Evolutionary conservation across 2,797 vertebrate genomes (phyloP).

Genomic region (Catostomus latipinnis): DNA sequence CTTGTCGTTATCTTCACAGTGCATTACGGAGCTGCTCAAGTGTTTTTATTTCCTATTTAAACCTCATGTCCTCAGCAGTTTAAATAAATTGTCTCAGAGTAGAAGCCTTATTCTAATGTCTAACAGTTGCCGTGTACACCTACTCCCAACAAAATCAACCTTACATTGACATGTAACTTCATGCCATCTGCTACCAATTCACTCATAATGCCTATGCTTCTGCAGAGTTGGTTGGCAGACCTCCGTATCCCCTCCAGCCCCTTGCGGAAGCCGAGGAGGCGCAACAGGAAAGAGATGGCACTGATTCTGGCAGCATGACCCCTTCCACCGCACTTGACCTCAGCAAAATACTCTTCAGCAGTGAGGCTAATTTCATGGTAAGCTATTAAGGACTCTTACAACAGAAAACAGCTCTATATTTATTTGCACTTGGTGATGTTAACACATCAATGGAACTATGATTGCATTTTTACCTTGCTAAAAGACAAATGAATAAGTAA

Average conservation of each 20-base stretch:
- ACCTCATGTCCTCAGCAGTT: conserved; percentile 35
- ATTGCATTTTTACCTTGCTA: no score
- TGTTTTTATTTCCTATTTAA: conserved; percentile 24
- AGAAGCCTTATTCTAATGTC: neutral
- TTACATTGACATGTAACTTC: neutral
- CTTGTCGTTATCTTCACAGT: conserved; percentile 5
- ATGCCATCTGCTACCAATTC: neutral
- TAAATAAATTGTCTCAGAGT: conserved; percentile 7
- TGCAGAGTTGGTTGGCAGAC: conserved; percentile 22
- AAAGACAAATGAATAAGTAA: no score
- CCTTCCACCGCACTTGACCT: conserved; percentile 39
- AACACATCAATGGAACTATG: no score
- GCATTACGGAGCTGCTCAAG: neutral
- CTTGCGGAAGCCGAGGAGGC: conserved; percentile 1
- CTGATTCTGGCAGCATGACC: neutral
- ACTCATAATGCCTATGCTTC: conserved; percentile 10
- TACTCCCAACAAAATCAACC: neutral
- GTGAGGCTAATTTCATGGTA: conserved; percentile 74
- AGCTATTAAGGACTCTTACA: conserved; percentile 21
- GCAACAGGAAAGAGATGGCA: conserved; percentile 20
- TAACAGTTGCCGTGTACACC: neutral
- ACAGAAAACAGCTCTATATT: no score
- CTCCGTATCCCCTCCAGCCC: neutral
- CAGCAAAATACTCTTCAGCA: conserved; percentile 61
- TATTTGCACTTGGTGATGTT: no score